Conservation (phyloP, 30 jellyfish, hydroid and myxozoan genomes). For the Cassiopea xamachana region DNA sequence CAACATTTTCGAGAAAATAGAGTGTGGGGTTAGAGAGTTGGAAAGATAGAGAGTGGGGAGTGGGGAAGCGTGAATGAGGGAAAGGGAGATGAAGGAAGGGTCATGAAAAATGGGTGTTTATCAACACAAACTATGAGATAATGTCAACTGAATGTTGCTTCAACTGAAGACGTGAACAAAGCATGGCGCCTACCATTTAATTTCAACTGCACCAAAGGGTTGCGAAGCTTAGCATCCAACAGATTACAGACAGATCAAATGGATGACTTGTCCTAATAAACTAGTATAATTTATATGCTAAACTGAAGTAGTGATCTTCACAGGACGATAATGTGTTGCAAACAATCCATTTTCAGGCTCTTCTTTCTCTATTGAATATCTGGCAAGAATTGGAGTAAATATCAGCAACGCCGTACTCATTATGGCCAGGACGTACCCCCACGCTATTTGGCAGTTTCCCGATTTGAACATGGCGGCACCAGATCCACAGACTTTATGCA, state of each 20-base stretch:
- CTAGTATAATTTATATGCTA: not conserved
- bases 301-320: conserved; percentile 62
- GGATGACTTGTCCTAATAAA: not conserved
- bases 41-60: no score
- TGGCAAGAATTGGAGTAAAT: conserved; percentile 83
- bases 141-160: not conserved
- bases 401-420: conserved; percentile 78
- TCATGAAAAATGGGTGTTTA: not conserved
- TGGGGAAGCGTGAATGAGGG: no score
- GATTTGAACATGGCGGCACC: conserved; percentile 75
- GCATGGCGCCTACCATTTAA: not conserved
- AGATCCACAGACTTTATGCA: conserved; percentile 76
- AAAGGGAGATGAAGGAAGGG: not conserved
- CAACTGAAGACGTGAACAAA: not conserved
- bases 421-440: conserved; percentile 89
- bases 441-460: conserved; percentile 79
- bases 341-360: conserved; percentile 49
- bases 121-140: not conserved
- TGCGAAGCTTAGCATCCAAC: not conserved
- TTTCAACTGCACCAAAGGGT: not conserved
- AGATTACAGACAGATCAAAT: not conserved
- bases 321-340: conserved; percentile 70
- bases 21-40: no score
- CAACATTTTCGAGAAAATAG: no score
- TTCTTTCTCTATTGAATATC: conserved; percentile 79